These are phyloP conservation scores for Pharmacophagus antenor DNA, from an alignment of 2,888 invertebrate genomes.

Conservation along the genomic window DNA sequence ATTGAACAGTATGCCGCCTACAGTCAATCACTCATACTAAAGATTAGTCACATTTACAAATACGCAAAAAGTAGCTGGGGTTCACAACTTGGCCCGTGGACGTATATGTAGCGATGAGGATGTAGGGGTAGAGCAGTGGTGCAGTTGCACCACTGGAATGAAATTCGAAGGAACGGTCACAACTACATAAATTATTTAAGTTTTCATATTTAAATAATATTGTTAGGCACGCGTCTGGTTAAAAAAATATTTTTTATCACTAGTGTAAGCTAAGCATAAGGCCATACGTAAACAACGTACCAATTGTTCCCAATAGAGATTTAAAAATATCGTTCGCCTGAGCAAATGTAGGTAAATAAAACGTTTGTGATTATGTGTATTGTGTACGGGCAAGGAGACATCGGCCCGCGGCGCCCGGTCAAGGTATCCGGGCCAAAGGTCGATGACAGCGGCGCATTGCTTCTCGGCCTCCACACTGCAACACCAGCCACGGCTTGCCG, in stretches of 20 bases:
- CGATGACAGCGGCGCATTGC: constrained; percentile 67
- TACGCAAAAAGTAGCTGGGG: constrained; percentile 9
- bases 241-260: neutral
- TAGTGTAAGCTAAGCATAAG: neutral
- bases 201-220: neutral
- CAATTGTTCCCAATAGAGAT: constrained; percentile 1
- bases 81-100: neutral
- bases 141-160: neutral
- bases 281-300: constrained; percentile 6
- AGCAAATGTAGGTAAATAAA: constrained; percentile 63
- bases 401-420: constrained; percentile 69
- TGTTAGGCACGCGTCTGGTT: neutral
- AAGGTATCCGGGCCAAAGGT: constrained; percentile 81
- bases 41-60: constrained; percentile 35
- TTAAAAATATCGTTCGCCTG: constrained; percentile 17
- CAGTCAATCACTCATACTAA: constrained; percentile 35
- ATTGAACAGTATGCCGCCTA: constrained; percentile 32
- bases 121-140: constrained; percentile 3
- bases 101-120: neutral
- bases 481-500: constrained; percentile 52
- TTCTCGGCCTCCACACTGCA: constrained; percentile 40
- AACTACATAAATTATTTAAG: neutral
- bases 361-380: constrained; percentile 54
- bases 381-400: constrained; percentile 64
- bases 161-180: neutral